Base-by-base conservation (phyloP, 2,797 vertebrate genomes). In the Tragelaphus eurycerus region DNA sequence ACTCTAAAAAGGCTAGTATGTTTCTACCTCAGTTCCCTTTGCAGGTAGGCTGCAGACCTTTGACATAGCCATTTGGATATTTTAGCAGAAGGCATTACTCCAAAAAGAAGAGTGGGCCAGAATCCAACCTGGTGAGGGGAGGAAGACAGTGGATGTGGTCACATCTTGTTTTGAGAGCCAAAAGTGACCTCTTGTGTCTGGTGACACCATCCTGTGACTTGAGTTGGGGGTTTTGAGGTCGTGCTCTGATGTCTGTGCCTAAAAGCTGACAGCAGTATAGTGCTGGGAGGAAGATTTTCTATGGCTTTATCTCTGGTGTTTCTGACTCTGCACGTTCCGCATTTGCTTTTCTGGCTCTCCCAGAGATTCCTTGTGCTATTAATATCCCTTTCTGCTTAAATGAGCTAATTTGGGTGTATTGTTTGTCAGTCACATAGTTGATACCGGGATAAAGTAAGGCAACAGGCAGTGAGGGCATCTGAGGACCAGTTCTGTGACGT, bases 201-300 rank as follows among this genome's bases (percentile, higher is more conserved):
- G 21, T 19, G 59, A 83, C 16, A 60, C 5, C 21, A 27, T 13
- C 5, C 23, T 4, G 4, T 14, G n/a, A 46, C 95, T 43, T 19
- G 1, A 11, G 29, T 17, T 34, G 52, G 14, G 90, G 67, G 12
- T 7, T 0, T 0, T 38, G 52, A 84, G 3, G 46, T 8, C 21
- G 1, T 23, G 31, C 21, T 50, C 10, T 21, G 38, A n/a, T 16
- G 57, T 48, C 34, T 87, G 62, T 25, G 13, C 29, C 34, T 48
- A 43, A 25, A 3, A 31, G 59, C 27, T 15, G 34, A 34, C 67
- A 1, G 1, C 4, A 4, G 2, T 19, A 2, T 23, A 7, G 25
- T 8, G 29, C 55, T 12, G 6, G 14, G 3, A 1, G 52, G 31
- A 67, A 78, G 48, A 48, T 67, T 71, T 71, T 48, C 25, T 1